These are phyloP conservation scores for Mylabris sibirica DNA, from an alignment of 2,888 invertebrate genomes.

Conservation along the genomic window DNA sequence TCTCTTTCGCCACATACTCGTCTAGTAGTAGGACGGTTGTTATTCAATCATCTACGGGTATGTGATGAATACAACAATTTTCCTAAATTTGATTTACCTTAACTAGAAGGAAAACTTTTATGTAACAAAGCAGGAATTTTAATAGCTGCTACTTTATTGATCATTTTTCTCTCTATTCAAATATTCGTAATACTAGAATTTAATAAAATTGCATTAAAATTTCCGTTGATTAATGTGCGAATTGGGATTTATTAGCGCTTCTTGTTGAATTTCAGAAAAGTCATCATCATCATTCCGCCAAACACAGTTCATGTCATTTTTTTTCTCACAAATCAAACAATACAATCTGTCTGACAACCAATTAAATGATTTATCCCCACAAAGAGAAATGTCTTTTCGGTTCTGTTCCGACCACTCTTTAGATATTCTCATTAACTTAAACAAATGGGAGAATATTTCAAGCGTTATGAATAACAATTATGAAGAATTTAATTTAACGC, in stretches of 20 bases:
- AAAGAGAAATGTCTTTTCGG: conserved; percentile 33
- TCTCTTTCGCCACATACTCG: no score
- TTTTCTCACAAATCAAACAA: conserved; percentile 45
- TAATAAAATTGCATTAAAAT: conserved; percentile 16
- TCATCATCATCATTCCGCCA: conserved; percentile 3
- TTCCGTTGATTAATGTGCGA: conserved; percentile 20
- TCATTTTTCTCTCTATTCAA: background rate
- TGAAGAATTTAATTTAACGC: conserved; percentile 44
- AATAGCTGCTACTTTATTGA: background rate
- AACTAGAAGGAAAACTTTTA: background rate
- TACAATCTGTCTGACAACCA: conserved; percentile 51
- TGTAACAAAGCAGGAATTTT: background rate
- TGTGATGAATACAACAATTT: conserved; percentile 24
- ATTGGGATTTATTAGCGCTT: conserved; percentile 15
- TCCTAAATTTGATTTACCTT: conserved; percentile 29
- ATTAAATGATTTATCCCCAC: conserved; percentile 53
- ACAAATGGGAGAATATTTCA: conserved; percentile 49
- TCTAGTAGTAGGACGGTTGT: conserved; percentile 15
- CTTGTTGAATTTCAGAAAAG: conserved; percentile 22
- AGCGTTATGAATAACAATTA: conserved; percentile 52
- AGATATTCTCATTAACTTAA: conserved; percentile 53
- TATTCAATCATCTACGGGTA: conserved; percentile 32
- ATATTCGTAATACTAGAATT: background rate
- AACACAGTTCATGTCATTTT: conserved; percentile 46
- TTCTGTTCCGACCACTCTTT: conserved; percentile 37